Base-by-base conservation (phyloP, 2,113 vertebrate genomes). In the Mystacornis crossleyi region DNA sequence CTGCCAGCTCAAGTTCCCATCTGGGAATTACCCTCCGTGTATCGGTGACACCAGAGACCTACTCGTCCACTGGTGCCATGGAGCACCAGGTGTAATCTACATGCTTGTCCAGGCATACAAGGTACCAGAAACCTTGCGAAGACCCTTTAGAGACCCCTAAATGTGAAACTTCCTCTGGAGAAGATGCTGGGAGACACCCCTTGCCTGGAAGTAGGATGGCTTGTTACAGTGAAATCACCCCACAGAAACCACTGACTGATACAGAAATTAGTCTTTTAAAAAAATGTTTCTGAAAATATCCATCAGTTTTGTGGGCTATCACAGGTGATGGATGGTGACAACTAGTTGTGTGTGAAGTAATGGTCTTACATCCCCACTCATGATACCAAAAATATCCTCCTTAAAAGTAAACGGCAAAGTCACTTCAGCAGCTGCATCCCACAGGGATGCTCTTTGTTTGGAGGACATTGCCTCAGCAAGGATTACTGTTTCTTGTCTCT, bases 61-160 rank as follows among this genome's bases (percentile, higher is more conserved):
- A 12, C 98, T 99, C 28, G 98, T 99, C 34, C 99, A 99, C 86
- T 99, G 99, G 99, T 99, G 99, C 95, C 99, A 99, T 2, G 99
- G 99, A 3, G 97, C 99, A 14, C 99, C 99, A 0, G 99, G 99
- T 4, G 98, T 99, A 1, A 96, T 99, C 97, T 99, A 99, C 98
- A 99, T 99, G 99, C 99, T 99, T 28, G 50, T 98, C 89, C 99
- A 99, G 97, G 99, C 99, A 12, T 98, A 99, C 94, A 99, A 98
- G 99, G 99, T 99, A 97, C 64, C 26, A 38, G 54, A 79, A 43
- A 70, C 43, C 33, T 69, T 74, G 43, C 28, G 61, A 4, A 89
- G 11, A 48, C 43, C 51, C 60, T 64, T 60, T 58, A 43, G 75
- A 74, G 51, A 70, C 17, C 43, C 71, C 25, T 72, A 48, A 61